A percentile compares a stretch with the other conserved stretches of the same genome.
These are phyloP conservation scores for Acrocephalus scirpaceus DNA, from an alignment of 2,797 vertebrate genomes.

Conservation along the genomic window DNA sequence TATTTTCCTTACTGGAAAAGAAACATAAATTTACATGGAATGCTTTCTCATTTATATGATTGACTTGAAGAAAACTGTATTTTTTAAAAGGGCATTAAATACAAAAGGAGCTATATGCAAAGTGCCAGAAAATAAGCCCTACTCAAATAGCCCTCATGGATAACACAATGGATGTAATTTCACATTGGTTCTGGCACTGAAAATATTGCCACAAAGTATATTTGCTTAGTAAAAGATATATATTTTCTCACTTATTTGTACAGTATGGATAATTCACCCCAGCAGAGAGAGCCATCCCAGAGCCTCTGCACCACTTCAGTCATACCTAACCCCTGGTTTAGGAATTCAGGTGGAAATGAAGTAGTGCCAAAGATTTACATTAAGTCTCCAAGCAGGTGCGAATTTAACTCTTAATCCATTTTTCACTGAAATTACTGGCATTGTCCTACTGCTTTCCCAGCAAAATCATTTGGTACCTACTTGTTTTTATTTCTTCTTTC, in stretches of 20 bases:
- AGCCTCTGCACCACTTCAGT: neutral
- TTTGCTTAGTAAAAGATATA: neutral
- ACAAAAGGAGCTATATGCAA: neutral
- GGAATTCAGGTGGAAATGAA: neutral
- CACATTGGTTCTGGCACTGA: neutral
- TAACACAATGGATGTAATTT: neutral
- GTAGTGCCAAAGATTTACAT: accelerated
- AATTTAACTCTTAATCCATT: neutral
- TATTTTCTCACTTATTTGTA: slow-evolving; percentile 14
- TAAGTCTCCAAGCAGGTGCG: neutral
- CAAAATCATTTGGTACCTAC: neutral
- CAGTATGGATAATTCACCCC: neutral
- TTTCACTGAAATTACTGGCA: neutral
- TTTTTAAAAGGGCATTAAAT: neutral
- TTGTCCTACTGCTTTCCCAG: neutral
- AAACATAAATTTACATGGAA: neutral
- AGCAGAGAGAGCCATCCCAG: neutral
- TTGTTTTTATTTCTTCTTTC: neutral
- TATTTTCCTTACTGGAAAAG: neutral
- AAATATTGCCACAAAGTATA: neutral
- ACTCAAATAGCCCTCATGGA: neutral
- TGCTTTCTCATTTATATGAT: neutral
- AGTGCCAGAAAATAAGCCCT: neutral
- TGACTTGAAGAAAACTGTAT: neutral
- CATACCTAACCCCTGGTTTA: neutral